A percentile compares a stretch with the other conserved stretches of the same genome.
Conservation (phyloP, 2,113 vertebrate species). For the Dromiciops gliroides region DNA sequence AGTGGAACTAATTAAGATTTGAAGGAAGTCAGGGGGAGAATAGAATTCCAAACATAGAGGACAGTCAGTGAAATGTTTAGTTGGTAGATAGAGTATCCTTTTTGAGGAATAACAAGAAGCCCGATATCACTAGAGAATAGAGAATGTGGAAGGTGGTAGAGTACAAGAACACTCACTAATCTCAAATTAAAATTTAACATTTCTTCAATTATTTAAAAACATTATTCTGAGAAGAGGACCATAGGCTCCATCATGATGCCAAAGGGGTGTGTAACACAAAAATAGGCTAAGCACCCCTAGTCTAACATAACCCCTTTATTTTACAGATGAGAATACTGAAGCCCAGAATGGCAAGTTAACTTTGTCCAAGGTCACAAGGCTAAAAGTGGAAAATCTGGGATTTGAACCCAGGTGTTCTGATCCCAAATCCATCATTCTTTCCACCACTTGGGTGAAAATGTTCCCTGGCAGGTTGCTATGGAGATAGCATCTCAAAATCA, state of each 20-base stretch:
- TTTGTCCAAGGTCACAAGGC: neutral
- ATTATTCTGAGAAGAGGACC: neutral
- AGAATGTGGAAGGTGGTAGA: neutral
- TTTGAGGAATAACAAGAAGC: neutral
- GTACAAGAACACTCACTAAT: neutral
- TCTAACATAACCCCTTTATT: neutral
- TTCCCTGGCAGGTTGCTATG: neutral
- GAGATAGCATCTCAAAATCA: neutral
- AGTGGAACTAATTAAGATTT: neutral
- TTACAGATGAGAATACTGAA: neutral
- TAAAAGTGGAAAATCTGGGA: neutral
- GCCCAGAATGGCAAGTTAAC: neutral
- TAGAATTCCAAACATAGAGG: neutral
- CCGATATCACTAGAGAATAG: neutral
- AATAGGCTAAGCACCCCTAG: neutral
- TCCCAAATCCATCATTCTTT: neutral
- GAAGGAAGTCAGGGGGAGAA: neutral
- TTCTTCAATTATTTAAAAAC: neutral
- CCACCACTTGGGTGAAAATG: neutral
- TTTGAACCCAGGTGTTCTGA: neutral
- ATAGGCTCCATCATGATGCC: neutral
- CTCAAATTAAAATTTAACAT: neutral
- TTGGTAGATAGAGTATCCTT: neutral
- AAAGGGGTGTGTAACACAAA: neutral
- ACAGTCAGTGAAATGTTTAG: neutral